Conservation (phyloP, 2,113 vertebrate genomes). For the Paramisgurnus dabryanus region DNA sequence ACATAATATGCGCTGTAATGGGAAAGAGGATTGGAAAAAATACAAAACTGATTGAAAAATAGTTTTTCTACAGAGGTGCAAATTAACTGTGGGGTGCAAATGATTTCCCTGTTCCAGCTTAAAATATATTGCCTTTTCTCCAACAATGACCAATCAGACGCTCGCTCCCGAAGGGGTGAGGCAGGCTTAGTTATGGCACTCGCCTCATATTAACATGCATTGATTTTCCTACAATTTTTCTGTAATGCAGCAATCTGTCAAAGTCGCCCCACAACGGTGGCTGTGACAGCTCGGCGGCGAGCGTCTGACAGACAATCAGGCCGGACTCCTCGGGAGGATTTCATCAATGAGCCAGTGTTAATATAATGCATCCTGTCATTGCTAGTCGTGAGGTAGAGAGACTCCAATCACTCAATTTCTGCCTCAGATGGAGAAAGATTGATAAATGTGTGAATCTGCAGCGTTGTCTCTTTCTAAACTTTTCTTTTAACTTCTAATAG, state of each 20-base stretch:
- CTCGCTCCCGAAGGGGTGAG: not conserved
- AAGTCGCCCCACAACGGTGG: constrained; percentile 8
- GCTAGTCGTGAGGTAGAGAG: constrained; percentile 4
- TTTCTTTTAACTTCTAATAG: not conserved
- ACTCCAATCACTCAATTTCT: constrained; percentile 36
- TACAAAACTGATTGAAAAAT: constrained; percentile 43
- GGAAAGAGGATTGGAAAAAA: constrained; percentile 35
- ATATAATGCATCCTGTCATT: constrained; percentile 51
- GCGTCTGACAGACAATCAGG: constrained; percentile 55
- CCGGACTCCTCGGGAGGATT: constrained; percentile 47
- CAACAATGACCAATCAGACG: constrained; percentile 37
- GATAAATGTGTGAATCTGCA: constrained; percentile 27
- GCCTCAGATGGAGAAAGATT: constrained; percentile 14
- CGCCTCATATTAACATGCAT: constrained; percentile 47
- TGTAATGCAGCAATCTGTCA: constrained; percentile 48
- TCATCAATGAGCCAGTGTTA: constrained; percentile 47
- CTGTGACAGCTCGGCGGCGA: constrained; percentile 37
- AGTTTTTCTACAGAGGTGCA: constrained; percentile 18
- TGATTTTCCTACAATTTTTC: constrained; percentile 41
- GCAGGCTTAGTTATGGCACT: constrained; percentile 25
- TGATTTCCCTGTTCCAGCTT: not conserved
- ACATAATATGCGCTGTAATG: constrained; percentile 17
- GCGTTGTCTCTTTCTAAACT: not conserved
- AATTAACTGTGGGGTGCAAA: constrained; percentile 5
- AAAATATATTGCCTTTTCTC: constrained; percentile 2